These are phyloP conservation scores for Erythrocercus mccallii DNA, from an alignment of 2,113 vertebrate genomes.

Conservation along the genomic window DNA sequence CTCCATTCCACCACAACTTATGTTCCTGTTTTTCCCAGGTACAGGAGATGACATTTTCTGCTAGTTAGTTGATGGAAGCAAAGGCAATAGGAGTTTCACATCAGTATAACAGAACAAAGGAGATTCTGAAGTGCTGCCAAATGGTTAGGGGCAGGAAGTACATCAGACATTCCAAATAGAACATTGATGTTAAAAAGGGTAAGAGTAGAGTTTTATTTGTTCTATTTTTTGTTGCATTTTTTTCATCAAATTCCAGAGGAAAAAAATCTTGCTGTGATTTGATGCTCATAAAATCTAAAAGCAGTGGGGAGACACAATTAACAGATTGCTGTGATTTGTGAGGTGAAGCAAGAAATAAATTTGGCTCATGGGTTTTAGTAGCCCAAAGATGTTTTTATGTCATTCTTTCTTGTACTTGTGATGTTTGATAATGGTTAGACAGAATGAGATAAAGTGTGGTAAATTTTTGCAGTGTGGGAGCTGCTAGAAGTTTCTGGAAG, in stretches of 20 bases:
- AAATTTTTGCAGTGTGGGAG: not conserved
- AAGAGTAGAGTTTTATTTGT: not conserved
- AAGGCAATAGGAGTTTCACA: not conserved
- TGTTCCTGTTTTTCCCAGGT: not conserved
- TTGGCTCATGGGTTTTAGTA: not conserved
- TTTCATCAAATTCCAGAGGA: not conserved
- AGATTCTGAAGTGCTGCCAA: not conserved
- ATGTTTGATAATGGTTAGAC: not conserved
- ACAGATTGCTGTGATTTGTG: not conserved
- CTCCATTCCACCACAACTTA: not conserved
- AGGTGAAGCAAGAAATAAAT: slow-evolving; percentile 13
- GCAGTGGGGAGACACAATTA: slow-evolving; percentile 2
- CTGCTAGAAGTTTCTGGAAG: not conserved
- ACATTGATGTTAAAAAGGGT: not conserved
- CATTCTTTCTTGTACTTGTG: not conserved
- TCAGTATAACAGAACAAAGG: not conserved
- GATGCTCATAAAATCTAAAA: not conserved
- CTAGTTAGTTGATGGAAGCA: not conserved
- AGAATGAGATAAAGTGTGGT: not conserved
- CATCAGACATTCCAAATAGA: not conserved
- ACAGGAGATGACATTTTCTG: not conserved
- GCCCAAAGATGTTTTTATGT: not conserved
- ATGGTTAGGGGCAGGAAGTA: not conserved
- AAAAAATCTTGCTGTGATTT: not conserved
- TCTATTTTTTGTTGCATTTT: not conserved